Evolutionary conservation across 2,888 invertebrate species (phyloP).

Genomic region (Sarcophaga rosellei): DNA sequence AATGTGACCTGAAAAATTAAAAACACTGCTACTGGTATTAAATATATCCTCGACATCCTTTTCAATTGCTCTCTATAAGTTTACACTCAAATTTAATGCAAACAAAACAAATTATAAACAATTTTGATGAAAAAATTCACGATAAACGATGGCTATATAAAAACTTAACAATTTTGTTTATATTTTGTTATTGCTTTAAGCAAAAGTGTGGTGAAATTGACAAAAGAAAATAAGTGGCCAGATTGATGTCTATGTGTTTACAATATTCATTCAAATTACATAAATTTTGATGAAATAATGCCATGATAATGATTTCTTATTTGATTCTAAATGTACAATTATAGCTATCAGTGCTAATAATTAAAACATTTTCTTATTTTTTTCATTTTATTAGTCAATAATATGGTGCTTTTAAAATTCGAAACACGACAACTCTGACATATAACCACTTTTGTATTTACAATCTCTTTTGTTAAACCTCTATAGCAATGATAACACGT

Average conservation of each 20-base stretch:
- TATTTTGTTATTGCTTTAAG: conserved; percentile 23
- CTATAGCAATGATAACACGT: too few species aligned
- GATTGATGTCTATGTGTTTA: background rate
- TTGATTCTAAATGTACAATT: too few species aligned
- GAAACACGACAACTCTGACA: too few species aligned
- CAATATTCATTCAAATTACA: background rate
- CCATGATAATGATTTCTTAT: too few species aligned
- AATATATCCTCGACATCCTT: conserved; percentile 78
- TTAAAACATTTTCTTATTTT: too few species aligned
- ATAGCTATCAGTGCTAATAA: too few species aligned
- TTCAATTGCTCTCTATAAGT: background rate
- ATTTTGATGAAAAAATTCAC: conserved; percentile 1
- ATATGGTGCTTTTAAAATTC: too few species aligned
- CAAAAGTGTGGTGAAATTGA: background rate
- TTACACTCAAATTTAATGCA: background rate
- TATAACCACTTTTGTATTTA: too few species aligned
- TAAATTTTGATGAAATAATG: background rate
- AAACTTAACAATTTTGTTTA: conserved; percentile 59
- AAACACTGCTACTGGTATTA: conserved; percentile 79
- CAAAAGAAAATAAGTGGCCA: background rate
- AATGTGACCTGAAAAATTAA: conserved; percentile 80
- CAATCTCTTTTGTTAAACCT: too few species aligned
- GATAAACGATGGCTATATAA: background rate
- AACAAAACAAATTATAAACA: conserved; percentile 3
- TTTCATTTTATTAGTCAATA: too few species aligned